A percentile compares a stretch with the other conserved stretches of the same genome.
These are phyloP conservation scores for Stichopus horrens DNA, from an alignment of 53 echinoderm and acorn worm genomes.

Conservation along the genomic window DNA sequence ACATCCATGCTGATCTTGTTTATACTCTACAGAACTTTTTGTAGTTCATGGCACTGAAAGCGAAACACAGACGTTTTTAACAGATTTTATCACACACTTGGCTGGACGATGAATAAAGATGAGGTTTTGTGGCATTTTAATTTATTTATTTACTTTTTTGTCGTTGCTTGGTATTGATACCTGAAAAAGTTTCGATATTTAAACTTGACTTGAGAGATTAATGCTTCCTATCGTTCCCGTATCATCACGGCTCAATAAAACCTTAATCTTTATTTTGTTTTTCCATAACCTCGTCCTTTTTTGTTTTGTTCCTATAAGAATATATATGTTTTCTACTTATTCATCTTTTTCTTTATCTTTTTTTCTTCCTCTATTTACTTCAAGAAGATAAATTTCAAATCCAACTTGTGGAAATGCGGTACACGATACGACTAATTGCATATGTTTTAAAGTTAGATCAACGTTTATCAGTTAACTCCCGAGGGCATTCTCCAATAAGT, in stretches of 20 bases:
- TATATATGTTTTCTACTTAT: not conserved
- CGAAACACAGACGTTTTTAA: no score
- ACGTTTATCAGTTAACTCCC: conserved; percentile 23
- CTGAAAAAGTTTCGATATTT: not conserved
- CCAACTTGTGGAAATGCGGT: conserved; percentile 37
- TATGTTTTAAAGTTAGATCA: conserved; percentile 46
- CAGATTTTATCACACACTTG: not conserved
- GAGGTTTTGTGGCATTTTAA: not conserved
- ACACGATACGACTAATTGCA: conserved; percentile 46
- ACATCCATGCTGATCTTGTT: no score
- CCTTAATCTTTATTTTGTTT: conserved; percentile 24
- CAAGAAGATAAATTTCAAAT: conserved; percentile 33
- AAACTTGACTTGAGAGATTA: conserved; percentile 16
- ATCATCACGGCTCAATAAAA: conserved; percentile 38
- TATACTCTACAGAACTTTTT: no score
- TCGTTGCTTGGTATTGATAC: no score
- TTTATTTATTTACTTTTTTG: not conserved
- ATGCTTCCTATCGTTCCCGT: not conserved
- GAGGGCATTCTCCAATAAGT: conserved; percentile 35
- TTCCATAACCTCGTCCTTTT: conserved; percentile 38
- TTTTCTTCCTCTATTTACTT: not conserved
- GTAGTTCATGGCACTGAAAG: no score
- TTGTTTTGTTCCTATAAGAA: not conserved
- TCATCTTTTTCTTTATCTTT: not conserved
- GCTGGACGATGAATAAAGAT: conserved; percentile 8